Evolutionary conservation across 2,113 vertebrate genomes (phyloP).

Genomic region (Callipepla californica): DNA sequence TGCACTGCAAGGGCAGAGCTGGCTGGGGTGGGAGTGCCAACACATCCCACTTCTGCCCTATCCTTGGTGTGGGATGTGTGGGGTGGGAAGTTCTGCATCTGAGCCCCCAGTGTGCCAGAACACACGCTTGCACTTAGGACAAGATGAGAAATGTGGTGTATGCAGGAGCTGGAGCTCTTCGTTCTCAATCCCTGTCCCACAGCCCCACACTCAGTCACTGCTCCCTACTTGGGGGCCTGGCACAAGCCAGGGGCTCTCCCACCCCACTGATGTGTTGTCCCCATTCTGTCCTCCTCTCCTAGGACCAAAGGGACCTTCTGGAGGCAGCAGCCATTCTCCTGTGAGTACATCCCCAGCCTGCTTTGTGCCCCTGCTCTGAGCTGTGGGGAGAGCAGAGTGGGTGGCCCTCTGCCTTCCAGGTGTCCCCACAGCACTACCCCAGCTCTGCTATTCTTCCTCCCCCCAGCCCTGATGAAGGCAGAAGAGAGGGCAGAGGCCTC

Average conservation of each 20-base stretch:
- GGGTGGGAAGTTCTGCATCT: neutral
- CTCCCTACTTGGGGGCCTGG: neutral
- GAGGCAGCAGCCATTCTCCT: conserved; percentile 31
- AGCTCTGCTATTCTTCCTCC: neutral
- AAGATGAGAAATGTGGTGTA: neutral
- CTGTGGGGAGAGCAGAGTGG: neutral
- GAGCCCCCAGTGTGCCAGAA: neutral
- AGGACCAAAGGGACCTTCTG: conserved; percentile 48
- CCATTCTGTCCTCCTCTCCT: neutral
- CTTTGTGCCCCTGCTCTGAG: neutral
- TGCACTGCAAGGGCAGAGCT: neutral
- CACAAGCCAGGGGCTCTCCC: neutral
- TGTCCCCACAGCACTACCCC: neutral
- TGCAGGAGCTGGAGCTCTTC: neutral
- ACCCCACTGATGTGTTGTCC: neutral
- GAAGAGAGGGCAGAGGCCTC: neutral
- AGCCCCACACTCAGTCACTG: neutral
- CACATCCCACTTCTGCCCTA: neutral
- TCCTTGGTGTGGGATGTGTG: neutral
- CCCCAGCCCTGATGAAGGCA: conserved; percentile 10
- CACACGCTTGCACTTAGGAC: neutral
- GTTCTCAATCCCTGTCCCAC: neutral
- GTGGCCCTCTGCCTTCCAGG: neutral
- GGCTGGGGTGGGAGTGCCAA: neutral
- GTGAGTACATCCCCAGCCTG: conserved; percentile 14